Conservation (phyloP, 2,113 vertebrate genomes). For the Oxyruncus cristatus region DNA sequence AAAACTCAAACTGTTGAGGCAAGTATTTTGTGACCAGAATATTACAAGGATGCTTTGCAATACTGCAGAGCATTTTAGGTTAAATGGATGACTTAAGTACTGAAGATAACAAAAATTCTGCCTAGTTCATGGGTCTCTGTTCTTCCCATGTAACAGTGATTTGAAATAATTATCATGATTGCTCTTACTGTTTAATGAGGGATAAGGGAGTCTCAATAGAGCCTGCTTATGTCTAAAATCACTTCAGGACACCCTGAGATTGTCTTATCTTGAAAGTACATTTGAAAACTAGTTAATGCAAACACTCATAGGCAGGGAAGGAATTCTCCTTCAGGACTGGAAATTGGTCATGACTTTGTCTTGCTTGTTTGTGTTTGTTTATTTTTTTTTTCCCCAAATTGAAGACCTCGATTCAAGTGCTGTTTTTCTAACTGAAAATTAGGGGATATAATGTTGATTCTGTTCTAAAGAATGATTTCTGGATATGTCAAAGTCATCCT, state of each 20-base stretch:
- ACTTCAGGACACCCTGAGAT: not conserved
- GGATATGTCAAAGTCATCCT: not conserved
- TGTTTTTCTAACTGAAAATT: not conserved
- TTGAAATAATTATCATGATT: not conserved
- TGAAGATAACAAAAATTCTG: not conserved
- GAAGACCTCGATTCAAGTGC: not conserved
- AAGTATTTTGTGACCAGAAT: not conserved
- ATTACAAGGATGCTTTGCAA: not conserved
- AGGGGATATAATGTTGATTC: not conserved
- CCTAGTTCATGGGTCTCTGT: not conserved
- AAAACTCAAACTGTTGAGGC: not conserved
- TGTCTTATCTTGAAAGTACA: not conserved
- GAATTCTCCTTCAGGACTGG: not conserved
- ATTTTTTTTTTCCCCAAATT: not conserved
- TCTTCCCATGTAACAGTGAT: not conserved
- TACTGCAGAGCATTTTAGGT: not conserved
- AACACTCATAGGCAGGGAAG: not conserved
- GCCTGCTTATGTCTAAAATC: not conserved
- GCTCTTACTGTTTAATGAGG: not conserved
- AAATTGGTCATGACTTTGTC: not conserved
- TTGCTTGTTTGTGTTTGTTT: not conserved
- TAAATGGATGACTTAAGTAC: not conserved
- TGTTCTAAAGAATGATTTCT: not conserved
- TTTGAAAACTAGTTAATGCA: not conserved
- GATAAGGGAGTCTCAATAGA: not conserved